phyloP scores from a whole-genome alignment of 2,888 invertebrate genomes.

The Chelonus formosanus region DNA sequence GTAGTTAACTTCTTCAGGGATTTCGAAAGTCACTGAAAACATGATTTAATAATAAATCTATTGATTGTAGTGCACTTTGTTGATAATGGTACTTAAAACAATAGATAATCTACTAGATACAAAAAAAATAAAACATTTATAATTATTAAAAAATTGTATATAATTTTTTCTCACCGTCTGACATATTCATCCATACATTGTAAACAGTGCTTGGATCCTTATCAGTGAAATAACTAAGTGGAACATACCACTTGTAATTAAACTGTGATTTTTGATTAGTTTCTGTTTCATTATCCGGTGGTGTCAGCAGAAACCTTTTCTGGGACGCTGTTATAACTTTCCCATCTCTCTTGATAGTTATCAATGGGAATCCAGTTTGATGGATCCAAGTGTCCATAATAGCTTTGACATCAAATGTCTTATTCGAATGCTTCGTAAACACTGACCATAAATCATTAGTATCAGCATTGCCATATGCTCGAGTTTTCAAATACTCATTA shows the following conservation, averaged over 20 bases:
- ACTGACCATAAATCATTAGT: slow-evolving; percentile 84
- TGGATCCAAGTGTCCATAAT: slow-evolving; percentile 85
- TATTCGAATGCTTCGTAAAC: slow-evolving; percentile 73
- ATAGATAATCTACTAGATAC: too few relatives aligned
- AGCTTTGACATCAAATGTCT: slow-evolving; percentile 71
- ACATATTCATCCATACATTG: slow-evolving; percentile 83
- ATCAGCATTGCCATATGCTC: slow-evolving; percentile 78
- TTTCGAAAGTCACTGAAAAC: slow-evolving; percentile 69
- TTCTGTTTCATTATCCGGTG: slow-evolving; percentile 67
- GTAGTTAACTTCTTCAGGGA: slow-evolving; percentile 76
- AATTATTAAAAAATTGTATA: not conserved
- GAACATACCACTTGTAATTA: slow-evolving; percentile 80
- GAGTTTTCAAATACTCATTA: slow-evolving; percentile 74
- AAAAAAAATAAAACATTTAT: too few relatives aligned
- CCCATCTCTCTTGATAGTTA: slow-evolving; percentile 72
- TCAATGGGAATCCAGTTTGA: slow-evolving; percentile 83
- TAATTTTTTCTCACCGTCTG: slow-evolving; percentile 71
- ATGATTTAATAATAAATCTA: too few relatives aligned
- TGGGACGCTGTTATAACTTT: slow-evolving; percentile 74
- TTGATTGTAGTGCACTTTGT: too few relatives aligned
- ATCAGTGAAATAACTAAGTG: slow-evolving; percentile 79
- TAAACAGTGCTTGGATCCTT: slow-evolving; percentile 69
- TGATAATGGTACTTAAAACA: too few relatives aligned
- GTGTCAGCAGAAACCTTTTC: slow-evolving; percentile 70
- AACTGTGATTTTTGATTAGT: slow-evolving; percentile 66